phyloP scores from a whole-genome alignment of 92 coral and sea anemone genomes.

The Pocillopora grandis region DNA sequence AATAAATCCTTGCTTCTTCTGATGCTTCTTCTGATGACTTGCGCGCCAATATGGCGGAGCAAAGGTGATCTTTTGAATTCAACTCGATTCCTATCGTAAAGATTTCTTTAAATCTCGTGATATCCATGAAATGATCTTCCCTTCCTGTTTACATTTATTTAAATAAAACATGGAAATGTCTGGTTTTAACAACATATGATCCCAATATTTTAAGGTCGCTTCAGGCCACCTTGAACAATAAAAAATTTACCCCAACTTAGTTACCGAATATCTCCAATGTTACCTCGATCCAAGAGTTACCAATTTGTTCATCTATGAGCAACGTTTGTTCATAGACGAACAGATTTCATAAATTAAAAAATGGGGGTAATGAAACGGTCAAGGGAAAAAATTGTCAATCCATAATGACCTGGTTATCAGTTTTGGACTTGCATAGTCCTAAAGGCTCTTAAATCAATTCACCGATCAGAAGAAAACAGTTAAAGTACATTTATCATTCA shows the following conservation, averaged over 20 bases:
- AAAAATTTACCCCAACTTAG: slow-evolving; percentile 1
- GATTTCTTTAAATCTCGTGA: too few species aligned
- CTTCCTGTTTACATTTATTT: not conserved
- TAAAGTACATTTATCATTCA: too few species aligned
- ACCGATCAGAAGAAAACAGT: too few species aligned
- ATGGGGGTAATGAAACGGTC: too few species aligned
- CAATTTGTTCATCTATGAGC: slow-evolving; percentile 3
- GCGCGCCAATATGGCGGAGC: slow-evolving; percentile 29
- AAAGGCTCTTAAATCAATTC: too few species aligned
- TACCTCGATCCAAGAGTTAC: not conserved
- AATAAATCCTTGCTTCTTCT: too few species aligned
- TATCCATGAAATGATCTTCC: not conserved
- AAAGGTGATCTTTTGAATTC: slow-evolving; percentile 2
- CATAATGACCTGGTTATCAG: too few species aligned
- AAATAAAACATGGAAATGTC: not conserved
- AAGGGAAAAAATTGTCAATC: too few species aligned
- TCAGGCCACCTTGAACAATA: not conserved
- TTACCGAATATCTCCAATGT: too few species aligned
- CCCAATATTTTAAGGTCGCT: not conserved
- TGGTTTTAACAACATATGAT: not conserved
- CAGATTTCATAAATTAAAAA: slow-evolving; percentile 1
- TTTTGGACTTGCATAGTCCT: too few species aligned
- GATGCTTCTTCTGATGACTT: too few species aligned
- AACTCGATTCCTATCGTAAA: too few species aligned
- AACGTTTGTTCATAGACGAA: not conserved